Percentiles rank a stretch among this genome's conserved stretches.
These are phyloP conservation scores for Aspidoscelis tigris DNA, from an alignment of 2,113 vertebrate species.

Conservation along the genomic window DNA sequence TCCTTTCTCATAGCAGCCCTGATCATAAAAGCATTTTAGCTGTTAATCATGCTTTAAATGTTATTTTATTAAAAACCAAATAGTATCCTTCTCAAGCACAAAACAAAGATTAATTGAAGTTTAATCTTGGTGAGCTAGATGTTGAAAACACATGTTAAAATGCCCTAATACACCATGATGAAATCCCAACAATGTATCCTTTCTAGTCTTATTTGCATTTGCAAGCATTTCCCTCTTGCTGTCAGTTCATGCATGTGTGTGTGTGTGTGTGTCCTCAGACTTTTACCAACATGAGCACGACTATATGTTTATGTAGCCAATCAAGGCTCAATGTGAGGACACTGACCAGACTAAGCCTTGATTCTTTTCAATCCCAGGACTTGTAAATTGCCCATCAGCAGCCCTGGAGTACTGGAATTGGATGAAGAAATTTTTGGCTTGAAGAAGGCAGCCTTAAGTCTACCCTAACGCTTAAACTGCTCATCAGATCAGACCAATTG, in stretches of 20 bases:
- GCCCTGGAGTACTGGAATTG: no score
- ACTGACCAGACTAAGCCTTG: background rate
- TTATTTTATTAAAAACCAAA: slow-evolving; percentile 48
- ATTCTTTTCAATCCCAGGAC: background rate
- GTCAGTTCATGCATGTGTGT: no score
- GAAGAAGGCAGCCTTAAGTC: no score
- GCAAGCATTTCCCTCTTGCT: slow-evolving; percentile 47
- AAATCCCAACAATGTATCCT: slow-evolving; percentile 75
- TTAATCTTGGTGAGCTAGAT: slow-evolving; percentile 66
- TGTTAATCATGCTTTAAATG: background rate
- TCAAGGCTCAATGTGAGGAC: slow-evolving; percentile 41
- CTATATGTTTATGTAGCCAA: slow-evolving; percentile 61
- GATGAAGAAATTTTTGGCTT: background rate
- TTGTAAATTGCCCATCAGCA: background rate
- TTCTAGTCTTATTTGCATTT: slow-evolving; percentile 78
- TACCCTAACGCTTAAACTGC: no score
- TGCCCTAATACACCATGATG: slow-evolving; percentile 71
- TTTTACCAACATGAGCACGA: slow-evolving; percentile 51
- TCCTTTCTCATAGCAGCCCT: background rate
- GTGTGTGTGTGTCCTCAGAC: background rate
- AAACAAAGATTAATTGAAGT: slow-evolving; percentile 72
- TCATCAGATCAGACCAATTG: background rate
- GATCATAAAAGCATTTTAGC: background rate
- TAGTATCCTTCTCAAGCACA: slow-evolving; percentile 60
- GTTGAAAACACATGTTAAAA: slow-evolving; percentile 77